Conservation (phyloP, 2,113 vertebrate genomes). For the Elachura formosa region DNA sequence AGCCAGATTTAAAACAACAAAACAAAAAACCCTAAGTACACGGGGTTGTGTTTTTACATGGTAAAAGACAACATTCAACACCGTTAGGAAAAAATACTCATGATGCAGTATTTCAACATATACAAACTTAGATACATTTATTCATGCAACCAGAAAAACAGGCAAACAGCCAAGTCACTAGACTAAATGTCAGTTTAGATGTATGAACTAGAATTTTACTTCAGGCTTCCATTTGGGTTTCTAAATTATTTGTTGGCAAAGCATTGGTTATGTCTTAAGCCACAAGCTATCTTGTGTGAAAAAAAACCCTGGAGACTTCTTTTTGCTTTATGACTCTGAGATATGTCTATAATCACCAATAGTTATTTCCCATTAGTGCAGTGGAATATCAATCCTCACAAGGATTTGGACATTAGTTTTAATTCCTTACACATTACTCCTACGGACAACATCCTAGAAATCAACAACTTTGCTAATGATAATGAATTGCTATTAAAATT, state of each 20-base stretch:
- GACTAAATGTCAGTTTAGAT: not conserved
- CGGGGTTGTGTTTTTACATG: not conserved
- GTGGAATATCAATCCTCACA: slow-evolving; percentile 34
- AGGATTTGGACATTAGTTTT: not conserved
- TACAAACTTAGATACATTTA: not conserved
- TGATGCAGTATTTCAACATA: not conserved
- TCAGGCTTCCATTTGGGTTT: slow-evolving; percentile 20
- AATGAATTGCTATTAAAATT: not conserved
- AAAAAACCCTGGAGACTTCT: slow-evolving; percentile 32
- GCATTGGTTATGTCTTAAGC: not conserved
- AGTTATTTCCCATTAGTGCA: slow-evolving; percentile 37
- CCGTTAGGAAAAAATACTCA: not conserved
- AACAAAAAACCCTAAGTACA: not conserved
- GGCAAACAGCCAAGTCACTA: not conserved
- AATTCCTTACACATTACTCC: not conserved
- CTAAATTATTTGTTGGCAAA: slow-evolving; percentile 24
- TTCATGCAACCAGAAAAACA: not conserved
- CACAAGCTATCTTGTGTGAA: slow-evolving; percentile 1
- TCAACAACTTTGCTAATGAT: not conserved
- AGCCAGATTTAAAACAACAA: not conserved
- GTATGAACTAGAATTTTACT: slow-evolving; percentile 14
- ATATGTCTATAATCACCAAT: slow-evolving; percentile 38
- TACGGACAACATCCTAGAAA: slow-evolving; percentile 8
- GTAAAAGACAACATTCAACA: not conserved
- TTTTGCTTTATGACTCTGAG: slow-evolving; percentile 24